Percentiles rank a stretch among this genome's conserved stretches.
Conservation (phyloP, 2,888 invertebrate genomes). For the Callinectes sapidus region DNA sequence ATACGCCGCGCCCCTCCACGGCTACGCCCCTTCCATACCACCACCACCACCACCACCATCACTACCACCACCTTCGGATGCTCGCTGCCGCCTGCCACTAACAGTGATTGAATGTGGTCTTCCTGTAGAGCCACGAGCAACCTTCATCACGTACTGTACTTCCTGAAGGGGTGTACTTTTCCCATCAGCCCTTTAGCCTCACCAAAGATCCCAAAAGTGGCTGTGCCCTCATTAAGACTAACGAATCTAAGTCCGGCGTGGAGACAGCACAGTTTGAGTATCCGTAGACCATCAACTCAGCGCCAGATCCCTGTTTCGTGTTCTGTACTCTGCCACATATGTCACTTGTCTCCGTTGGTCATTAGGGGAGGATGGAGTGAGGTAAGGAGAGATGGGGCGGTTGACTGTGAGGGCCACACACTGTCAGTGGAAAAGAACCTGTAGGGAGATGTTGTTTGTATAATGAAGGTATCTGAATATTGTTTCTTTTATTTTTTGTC, state of each 20-base stretch:
- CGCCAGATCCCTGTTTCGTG: neutral
- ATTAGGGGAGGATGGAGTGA: neutral
- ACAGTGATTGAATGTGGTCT: constrained; percentile 5
- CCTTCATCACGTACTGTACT: constrained; percentile 27
- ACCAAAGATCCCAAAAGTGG: too few species aligned
- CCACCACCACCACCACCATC: neutral
- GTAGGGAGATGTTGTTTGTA: neutral
- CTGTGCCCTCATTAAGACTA: neutral
- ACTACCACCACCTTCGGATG: neutral
- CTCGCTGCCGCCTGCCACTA: neutral
- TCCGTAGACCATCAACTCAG: neutral
- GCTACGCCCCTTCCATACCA: neutral
- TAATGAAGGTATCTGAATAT: neutral
- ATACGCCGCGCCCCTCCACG: neutral
- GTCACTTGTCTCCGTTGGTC: neutral
- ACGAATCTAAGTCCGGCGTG: neutral
- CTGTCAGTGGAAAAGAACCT: neutral
- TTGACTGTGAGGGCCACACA: neutral
- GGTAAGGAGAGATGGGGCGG: neutral
- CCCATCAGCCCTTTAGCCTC: neutral
- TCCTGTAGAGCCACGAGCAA: constrained; percentile 17
- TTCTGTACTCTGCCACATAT: neutral
- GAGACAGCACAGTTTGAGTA: neutral
- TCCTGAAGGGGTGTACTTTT: neutral
- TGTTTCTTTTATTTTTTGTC: neutral